These are phyloP conservation scores for Brachyptera risi DNA, from an alignment of 2,888 invertebrate genomes.

Conservation along the genomic window DNA sequence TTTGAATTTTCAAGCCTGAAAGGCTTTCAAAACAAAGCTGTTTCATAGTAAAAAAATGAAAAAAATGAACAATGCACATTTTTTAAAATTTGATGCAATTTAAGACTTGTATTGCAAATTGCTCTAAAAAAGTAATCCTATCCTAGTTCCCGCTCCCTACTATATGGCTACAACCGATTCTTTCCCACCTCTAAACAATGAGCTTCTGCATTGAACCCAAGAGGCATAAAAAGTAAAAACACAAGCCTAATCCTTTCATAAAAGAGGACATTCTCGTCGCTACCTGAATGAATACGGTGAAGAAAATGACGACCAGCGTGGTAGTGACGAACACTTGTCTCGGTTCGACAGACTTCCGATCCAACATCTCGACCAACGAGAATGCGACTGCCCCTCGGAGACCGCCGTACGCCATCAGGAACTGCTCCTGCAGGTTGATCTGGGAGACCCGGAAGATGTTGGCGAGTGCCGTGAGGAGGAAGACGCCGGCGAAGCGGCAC, in stretches of 20 bases:
- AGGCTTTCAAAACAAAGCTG: no score
- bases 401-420: constrained; percentile 56
- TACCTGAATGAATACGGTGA: constrained; percentile 57
- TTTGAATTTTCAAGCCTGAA: no score
- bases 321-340: constrained; percentile 54
- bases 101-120: neutral
- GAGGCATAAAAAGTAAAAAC: neutral
- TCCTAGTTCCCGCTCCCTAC: neutral
- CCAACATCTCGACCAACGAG: constrained; percentile 49
- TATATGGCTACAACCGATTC: no score
- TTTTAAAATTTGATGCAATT: no score
- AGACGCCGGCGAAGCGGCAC: constrained; percentile 48
- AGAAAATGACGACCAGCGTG: constrained; percentile 54
- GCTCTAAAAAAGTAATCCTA: neutral
- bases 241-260: no score
- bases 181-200: neutral
- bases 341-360: constrained; percentile 46
- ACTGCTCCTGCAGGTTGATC: constrained; percentile 50
- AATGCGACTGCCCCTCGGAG: constrained; percentile 57
- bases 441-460: constrained; percentile 48
- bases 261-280: no score
- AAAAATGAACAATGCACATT: no score
- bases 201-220: neutral
- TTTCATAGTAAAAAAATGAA: no score
- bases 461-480: constrained; percentile 48